These are phyloP conservation scores for Cataglyphis altisquamis DNA, from an alignment of 2,888 invertebrate genomes.

Conservation along the genomic window DNA sequence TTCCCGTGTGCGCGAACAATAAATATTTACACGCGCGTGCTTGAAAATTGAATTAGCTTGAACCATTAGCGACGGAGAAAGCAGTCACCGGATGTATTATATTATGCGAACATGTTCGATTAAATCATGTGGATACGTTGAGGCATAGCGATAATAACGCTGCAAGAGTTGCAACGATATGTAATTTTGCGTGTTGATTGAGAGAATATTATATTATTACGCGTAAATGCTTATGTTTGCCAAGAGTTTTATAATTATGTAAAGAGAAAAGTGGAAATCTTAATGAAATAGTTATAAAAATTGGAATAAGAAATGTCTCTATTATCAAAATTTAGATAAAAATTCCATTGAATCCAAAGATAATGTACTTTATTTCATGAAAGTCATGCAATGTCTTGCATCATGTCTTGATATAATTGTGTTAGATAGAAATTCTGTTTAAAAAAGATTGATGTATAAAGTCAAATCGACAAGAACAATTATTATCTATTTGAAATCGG, in stretches of 20 bases:
- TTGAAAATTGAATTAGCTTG: constrained; percentile 58
- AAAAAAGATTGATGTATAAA: constrained; percentile 19
- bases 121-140: constrained; percentile 38
- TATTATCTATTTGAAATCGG: background rate
- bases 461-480: background rate
- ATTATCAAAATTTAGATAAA: background rate
- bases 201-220: background rate
- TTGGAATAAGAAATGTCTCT: background rate
- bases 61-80: constrained; percentile 33
- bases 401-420: background rate
- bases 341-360: background rate
- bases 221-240: background rate
- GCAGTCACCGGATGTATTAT: constrained; percentile 21
- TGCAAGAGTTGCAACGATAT: background rate
- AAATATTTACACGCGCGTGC: constrained; percentile 54
- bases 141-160: constrained; percentile 27
- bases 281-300: constrained; percentile 6
- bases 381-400: background rate
- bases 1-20: constrained; percentile 38
- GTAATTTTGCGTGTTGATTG: constrained; percentile 36
- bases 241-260: background rate
- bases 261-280: background rate
- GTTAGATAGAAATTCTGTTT: constrained; percentile 6
- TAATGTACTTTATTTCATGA: background rate
- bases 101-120: constrained; percentile 53